These are phyloP conservation scores for Strigops habroptila DNA, from an alignment of 2,113 vertebrate species.

Conservation along the genomic window DNA sequence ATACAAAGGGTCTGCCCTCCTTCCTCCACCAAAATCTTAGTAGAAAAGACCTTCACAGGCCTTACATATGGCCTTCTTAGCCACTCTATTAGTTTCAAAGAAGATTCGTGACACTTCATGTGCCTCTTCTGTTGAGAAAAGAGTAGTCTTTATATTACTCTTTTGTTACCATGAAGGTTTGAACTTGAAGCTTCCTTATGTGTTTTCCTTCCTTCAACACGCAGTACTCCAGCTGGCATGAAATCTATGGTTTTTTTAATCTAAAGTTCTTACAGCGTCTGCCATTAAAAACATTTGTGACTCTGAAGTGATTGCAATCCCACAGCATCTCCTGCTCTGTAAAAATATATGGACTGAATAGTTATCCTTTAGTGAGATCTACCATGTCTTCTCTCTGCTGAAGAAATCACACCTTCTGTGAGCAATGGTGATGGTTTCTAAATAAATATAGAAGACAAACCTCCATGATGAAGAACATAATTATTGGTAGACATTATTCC, in stretches of 20 bases:
- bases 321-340: not conserved
- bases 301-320: not conserved
- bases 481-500: not conserved
- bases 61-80: not conserved
- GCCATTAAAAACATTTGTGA: not conserved
- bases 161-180: not conserved
- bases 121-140: not conserved
- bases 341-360: not conserved
- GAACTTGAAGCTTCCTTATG: not conserved
- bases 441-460: not conserved
- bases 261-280: not conserved
- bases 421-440: not conserved
- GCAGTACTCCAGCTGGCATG: not conserved
- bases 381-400: not conserved
- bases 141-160: not conserved
- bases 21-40: not conserved
- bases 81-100: not conserved
- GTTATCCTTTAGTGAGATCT: not conserved
- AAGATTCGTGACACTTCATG: not conserved
- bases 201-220: not conserved
- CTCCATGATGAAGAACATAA: not conserved
- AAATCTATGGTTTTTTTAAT: not conserved
- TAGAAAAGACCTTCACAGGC: not conserved
- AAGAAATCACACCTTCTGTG: not conserved
- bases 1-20: not conserved